These are phyloP conservation scores for Dione juno DNA, from an alignment of 2,888 invertebrate genomes.

Conservation along the genomic window DNA sequence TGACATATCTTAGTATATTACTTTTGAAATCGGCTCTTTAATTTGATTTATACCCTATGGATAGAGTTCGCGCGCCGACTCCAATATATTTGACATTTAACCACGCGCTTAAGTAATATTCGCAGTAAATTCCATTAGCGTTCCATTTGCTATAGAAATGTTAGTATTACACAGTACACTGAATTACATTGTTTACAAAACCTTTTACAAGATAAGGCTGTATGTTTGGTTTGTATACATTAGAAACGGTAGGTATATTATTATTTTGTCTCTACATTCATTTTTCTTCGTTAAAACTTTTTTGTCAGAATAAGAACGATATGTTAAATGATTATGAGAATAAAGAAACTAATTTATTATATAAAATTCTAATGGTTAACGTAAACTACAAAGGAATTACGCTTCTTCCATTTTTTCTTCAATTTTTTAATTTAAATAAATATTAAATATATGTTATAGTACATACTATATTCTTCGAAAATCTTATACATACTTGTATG, in stretches of 20 bases:
- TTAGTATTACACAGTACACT: conserved; percentile 21
- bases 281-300: no score
- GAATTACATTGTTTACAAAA: conserved; percentile 26
- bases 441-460: no score
- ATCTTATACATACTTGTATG: no score
- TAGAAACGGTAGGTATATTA: not conserved
- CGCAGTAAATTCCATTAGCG: conserved; percentile 23
- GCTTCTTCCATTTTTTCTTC: no score
- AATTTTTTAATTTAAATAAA: no score
- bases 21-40: conserved; percentile 10
- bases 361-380: no score
- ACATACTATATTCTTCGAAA: no score
- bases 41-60: conserved; percentile 7
- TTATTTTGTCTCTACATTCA: no score
- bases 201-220: conserved; percentile 12
- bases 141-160: conserved; percentile 25
- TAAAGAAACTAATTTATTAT: no score
- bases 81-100: conserved; percentile 17
- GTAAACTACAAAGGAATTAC: no score
- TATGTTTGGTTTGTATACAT: not conserved
- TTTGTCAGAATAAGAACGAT: no score
- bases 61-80: conserved; percentile 14
- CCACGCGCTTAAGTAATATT: conserved; percentile 21
- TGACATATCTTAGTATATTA: not conserved
- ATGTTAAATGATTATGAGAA: no score